Evolutionary conservation across 2,797 vertebrate genomes (phyloP), one percentile per base, ranked within the genome.

Genomic region (Remorina albescens): DNA sequence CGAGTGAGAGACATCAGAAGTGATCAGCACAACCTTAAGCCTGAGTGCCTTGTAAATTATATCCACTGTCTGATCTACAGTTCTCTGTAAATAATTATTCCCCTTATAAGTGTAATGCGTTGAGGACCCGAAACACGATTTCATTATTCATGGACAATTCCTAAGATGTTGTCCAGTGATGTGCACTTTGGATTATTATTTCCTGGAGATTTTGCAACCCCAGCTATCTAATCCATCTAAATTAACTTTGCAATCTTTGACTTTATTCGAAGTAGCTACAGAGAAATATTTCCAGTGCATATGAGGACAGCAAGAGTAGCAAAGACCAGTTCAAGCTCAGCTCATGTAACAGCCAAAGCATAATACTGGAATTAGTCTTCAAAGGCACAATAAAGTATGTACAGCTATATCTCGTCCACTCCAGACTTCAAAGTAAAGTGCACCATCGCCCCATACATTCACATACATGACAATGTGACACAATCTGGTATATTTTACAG

Each of bases 371-470:
- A 84, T 91, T 73, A 85, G 80, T 91, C 78, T 91, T 86, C 80
- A 91, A 95, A 95, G 94, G 95, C 95, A 95, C 94, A 90, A 89
- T 90, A 89, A 90, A 84, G 80, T 92, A 94, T 93, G 82, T 92
- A 94, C 93, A 94, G 84, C 88, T 84, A 76, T 81, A 81, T 81
- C 63, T 82, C 85, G 70, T 71, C 76, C 78, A 87, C 74, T 25
- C 78, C 74, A 88, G 82, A 90, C 78, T 81, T 87, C 42, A 85
- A 86, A 84, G 71, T 93, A 93, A 94, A 93, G 93, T 94, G 92
- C 92, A 90, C 91, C 88, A 74, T 86, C 80, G 71, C 86, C 88
- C 85, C 68, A 74, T 87, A 89, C 91, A 90, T 94, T 92, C 90
- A 88, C 85, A 69, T 81, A 87, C 70, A 83, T 86, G 80, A 88